Percentiles rank a stretch among this genome's conserved stretches.
phyloP scores from a whole-genome alignment of 2,888 invertebrate genomes.

The Acronicta psi region DNA sequence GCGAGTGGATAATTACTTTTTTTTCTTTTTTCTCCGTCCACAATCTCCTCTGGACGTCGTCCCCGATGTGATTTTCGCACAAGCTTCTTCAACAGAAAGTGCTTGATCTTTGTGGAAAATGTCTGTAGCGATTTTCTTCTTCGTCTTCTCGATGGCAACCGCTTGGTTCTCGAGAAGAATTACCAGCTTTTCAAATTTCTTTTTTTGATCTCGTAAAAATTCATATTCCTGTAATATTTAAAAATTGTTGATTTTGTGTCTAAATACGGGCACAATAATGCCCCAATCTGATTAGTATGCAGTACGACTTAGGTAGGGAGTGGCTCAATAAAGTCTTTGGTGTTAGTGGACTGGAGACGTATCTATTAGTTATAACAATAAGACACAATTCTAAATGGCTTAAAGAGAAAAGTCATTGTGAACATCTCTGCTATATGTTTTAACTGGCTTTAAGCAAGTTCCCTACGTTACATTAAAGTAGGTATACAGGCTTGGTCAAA shows the following conservation, averaged over 20 bases:
- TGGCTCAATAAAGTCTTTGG: too few species aligned
- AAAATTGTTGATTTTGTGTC: background rate
- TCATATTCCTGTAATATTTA: slow-evolving; percentile 70
- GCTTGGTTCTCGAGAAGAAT: slow-evolving; percentile 67
- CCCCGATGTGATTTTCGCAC: slow-evolving; percentile 57
- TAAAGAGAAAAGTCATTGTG: too few species aligned
- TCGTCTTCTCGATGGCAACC: slow-evolving; percentile 66
- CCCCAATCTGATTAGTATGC: too few species aligned
- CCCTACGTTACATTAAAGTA: too few species aligned
- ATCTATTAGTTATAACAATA: too few species aligned
- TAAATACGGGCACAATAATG: too few species aligned
- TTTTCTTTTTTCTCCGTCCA: slow-evolving; percentile 65
- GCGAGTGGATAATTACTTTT: slow-evolving; percentile 52
- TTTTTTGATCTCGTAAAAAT: slow-evolving; percentile 75
- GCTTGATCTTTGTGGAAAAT: slow-evolving; percentile 72
- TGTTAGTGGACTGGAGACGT: too few species aligned
- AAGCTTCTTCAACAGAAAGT: slow-evolving; percentile 72
- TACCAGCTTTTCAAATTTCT: slow-evolving; percentile 73
- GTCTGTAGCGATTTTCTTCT: slow-evolving; percentile 70
- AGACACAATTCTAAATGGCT: too few species aligned
- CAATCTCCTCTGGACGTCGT: slow-evolving; percentile 38
- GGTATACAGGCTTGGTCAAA: too few species aligned
- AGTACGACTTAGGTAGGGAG: too few species aligned
- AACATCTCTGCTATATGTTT: too few species aligned
- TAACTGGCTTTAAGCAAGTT: too few species aligned